Conservation (phyloP, 1,140 invertebrate species). For the Chlorops oryzae region DNA sequence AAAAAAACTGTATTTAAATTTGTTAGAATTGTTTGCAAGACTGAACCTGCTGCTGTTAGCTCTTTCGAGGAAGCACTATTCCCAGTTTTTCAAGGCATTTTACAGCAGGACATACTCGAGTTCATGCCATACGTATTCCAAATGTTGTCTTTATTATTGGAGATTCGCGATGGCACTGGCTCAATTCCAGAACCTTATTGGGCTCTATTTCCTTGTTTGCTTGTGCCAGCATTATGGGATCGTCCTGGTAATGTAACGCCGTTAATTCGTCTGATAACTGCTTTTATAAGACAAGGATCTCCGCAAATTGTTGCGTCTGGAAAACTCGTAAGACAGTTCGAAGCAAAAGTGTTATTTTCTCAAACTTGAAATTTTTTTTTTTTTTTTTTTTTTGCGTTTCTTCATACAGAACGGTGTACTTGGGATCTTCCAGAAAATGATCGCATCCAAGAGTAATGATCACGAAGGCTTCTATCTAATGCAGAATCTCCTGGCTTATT, state of each 20-base stretch:
- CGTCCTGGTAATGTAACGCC: constrained; percentile 86
- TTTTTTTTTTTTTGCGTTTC: constrained; percentile 2
- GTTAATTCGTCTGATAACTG: constrained; percentile 79
- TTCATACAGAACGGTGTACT: constrained; percentile 68
- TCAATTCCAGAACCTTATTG: constrained; percentile 76
- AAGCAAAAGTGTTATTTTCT: too few relatives aligned
- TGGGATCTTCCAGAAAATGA: constrained; percentile 94
- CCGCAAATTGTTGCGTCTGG: constrained; percentile 64
- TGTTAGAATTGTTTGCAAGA: constrained; percentile 69
- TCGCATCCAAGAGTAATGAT: constrained; percentile 91
- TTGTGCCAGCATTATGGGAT: constrained; percentile 87
- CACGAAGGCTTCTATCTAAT: constrained; percentile 93
- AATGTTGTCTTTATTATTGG: constrained; percentile 86
- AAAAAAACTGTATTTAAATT: constrained; percentile 2
- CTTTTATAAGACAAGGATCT: constrained; percentile 72
- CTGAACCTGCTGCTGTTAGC: constrained; percentile 69
- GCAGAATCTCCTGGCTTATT: constrained; percentile 74
- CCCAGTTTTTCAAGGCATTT: constrained; percentile 86
- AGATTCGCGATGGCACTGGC: constrained; percentile 59
- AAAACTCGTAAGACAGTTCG: constrained; percentile 54
- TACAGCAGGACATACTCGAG: constrained; percentile 92
- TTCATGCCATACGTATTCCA: constrained; percentile 98
- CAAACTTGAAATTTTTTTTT: constrained; percentile 15
- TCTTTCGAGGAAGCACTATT: constrained; percentile 89
- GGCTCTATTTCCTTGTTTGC: constrained; percentile 79